These are phyloP conservation scores for Gonioctena quinquepunctata DNA, from an alignment of 1,140 invertebrate genomes.

Conservation along the genomic window DNA sequence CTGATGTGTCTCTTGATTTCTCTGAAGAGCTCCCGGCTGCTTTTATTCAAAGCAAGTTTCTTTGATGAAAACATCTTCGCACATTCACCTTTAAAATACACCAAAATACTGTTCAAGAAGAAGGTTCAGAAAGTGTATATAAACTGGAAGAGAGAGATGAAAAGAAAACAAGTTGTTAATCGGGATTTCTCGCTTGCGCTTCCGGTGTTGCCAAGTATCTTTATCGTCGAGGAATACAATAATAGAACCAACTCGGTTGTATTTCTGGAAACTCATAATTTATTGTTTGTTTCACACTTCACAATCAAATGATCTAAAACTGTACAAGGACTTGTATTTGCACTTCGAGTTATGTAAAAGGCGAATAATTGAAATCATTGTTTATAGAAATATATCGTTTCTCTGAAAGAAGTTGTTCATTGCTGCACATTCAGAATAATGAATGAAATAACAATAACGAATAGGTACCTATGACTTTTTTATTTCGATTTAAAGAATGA, in stretches of 20 bases:
- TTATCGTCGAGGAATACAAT: no score
- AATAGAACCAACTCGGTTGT: no score
- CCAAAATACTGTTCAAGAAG: conserved; percentile 10
- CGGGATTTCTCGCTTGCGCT: not conserved
- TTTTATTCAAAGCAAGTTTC: conserved; percentile 56
- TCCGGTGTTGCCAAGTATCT: not conserved
- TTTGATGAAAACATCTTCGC: conserved; percentile 37
- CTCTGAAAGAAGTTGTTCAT: no score
- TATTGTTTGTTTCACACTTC: not conserved
- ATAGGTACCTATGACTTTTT: no score
- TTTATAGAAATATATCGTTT: no score
- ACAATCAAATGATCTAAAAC: no score
- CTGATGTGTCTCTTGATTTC: conserved; percentile 58
- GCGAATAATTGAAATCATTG: no score
- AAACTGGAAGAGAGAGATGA: conserved; percentile 33
- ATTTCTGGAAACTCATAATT: not conserved
- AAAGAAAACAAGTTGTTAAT: conserved; percentile 41
- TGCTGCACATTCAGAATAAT: no score
- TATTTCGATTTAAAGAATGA: no score
- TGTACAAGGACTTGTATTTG: no score
- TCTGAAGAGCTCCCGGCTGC: conserved; percentile 51
- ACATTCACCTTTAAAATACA: not conserved
- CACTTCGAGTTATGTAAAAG: no score
- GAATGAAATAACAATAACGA: no score
- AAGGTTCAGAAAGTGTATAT: not conserved